These are phyloP conservation scores for Brachyptera risi DNA, from an alignment of 2,888 invertebrate species.

Conservation along the genomic window DNA sequence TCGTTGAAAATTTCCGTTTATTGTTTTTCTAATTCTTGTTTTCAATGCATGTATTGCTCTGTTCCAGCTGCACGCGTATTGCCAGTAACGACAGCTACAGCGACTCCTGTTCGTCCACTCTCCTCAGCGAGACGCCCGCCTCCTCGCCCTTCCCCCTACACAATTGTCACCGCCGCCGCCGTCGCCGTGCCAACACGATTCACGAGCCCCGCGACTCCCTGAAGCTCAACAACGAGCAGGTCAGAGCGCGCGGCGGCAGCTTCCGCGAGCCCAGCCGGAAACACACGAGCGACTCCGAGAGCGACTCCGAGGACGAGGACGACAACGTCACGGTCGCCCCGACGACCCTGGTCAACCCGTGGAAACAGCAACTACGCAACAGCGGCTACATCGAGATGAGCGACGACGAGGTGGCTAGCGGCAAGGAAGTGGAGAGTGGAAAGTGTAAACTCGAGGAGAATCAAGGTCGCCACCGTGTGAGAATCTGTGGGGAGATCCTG, in stretches of 20 bases:
- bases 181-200: slow-evolving; percentile 50
- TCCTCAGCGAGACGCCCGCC: slow-evolving; percentile 21
- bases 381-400: slow-evolving; percentile 11
- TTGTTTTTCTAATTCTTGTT: no score
- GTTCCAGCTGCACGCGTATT: not conserved
- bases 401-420: slow-evolving; percentile 15
- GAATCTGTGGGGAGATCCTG: not conserved
- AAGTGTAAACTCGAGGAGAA: slow-evolving; percentile 28
- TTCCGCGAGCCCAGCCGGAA: slow-evolving; percentile 17
- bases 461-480: not conserved
- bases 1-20: no score
- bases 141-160: not conserved
- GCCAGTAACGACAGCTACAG: slow-evolving; percentile 40
- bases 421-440: slow-evolving; percentile 36
- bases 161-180: slow-evolving; percentile 27
- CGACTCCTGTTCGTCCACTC: slow-evolving; percentile 41
- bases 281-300: slow-evolving; percentile 14
- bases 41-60: no score
- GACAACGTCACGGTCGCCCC: slow-evolving; percentile 37
- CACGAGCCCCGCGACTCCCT: slow-evolving; percentile 43
- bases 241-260: slow-evolving; percentile 8
- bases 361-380: not conserved
- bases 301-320: slow-evolving; percentile 15
- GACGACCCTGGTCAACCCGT: slow-evolving; percentile 35
- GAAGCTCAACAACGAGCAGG: slow-evolving; percentile 13